A percentile compares a stretch with the other conserved stretches of the same genome.
Evolutionary conservation across 2,888 invertebrate genomes (phyloP).

Genomic region (Drymonia ruficornis): DNA sequence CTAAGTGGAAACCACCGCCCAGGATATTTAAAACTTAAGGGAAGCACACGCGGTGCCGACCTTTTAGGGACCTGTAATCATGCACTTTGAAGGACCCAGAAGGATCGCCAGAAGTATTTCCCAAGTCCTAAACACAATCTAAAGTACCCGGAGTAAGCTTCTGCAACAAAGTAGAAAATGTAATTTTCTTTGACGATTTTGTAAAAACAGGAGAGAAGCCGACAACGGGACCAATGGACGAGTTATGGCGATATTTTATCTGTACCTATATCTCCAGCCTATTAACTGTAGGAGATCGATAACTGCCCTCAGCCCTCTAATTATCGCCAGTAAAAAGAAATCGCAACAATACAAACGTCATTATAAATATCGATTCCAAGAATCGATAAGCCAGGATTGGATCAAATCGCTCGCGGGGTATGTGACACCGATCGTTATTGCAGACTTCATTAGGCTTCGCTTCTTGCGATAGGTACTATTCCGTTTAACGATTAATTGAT

Average conservation of each 20-base stretch:
- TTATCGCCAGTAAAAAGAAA: conserved; percentile 19
- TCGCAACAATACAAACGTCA: conserved; percentile 23
- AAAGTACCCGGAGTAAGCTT: too few species aligned
- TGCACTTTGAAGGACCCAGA: too few species aligned
- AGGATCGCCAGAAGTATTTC: too few species aligned
- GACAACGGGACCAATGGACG: conserved; percentile 16
- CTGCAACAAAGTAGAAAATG: too few species aligned
- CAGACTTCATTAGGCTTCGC: conserved; percentile 15
- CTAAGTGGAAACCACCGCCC: too few species aligned
- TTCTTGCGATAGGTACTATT: conserved; percentile 1
- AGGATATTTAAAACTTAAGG: too few species aligned
- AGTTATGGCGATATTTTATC: conserved; percentile 8
- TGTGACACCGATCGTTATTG: conserved; percentile 23
- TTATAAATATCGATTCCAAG: conserved; percentile 26
- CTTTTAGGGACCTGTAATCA: too few species aligned
- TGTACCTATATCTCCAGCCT: neutral
- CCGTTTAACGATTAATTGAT: conserved; percentile 7
- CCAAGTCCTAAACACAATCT: too few species aligned
- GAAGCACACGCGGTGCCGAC: too few species aligned
- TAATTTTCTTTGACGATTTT: neutral
- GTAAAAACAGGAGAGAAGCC: neutral
- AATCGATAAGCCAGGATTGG: conserved; percentile 27
- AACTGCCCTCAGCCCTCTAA: neutral
- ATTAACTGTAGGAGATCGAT: neutral
- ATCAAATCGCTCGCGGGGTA: conserved; percentile 10